These are phyloP conservation scores for Dryocosmus kuriphilus DNA, from an alignment of 2,888 invertebrate genomes.

Conservation along the genomic window DNA sequence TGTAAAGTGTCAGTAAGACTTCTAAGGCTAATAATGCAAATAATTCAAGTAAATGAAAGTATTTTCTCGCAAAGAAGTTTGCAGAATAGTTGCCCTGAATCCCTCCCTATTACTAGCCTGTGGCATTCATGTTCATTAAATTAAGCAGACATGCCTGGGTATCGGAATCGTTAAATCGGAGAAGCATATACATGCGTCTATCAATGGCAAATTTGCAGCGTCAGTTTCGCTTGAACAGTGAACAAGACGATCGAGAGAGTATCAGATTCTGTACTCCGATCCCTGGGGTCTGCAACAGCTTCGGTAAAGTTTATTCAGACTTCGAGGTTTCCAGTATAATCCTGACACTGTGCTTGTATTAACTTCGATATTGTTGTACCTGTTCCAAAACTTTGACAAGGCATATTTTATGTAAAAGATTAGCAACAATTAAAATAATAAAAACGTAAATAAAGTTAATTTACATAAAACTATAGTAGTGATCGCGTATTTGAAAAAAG, in stretches of 20 bases:
- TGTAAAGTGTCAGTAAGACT: too few species aligned
- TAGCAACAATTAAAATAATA: too few species aligned
- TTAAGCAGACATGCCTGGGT: slow-evolving; percentile 61
- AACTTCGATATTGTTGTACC: slow-evolving; percentile 15
- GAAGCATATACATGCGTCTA: slow-evolving; percentile 37
- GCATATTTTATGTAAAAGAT: too few species aligned
- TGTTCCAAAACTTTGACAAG: not conserved
- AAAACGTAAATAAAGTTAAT: too few species aligned
- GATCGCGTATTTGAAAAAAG: not conserved
- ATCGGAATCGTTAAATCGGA: slow-evolving; percentile 59
- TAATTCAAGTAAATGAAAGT: too few species aligned
- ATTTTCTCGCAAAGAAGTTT: too few species aligned
- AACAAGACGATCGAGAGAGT: slow-evolving; percentile 64
- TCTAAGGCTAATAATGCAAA: too few species aligned
- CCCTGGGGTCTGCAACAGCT: slow-evolving; percentile 62
- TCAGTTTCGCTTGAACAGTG: slow-evolving; percentile 36
- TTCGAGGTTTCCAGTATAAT: slow-evolving; percentile 50
- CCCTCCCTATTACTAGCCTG: too few species aligned
- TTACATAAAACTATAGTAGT: too few species aligned
- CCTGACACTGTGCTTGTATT: slow-evolving; percentile 28
- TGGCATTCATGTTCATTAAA: slow-evolving; percentile 65
- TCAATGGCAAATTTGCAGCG: slow-evolving; percentile 24
- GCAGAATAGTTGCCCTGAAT: too few species aligned
- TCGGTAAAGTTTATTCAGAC: slow-evolving; percentile 63
- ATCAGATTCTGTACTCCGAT: slow-evolving; percentile 59